Percentiles rank a stretch among this genome's conserved stretches.
Evolutionary conservation across 2,888 invertebrate species (phyloP).

Genomic region (Trissoscelio sp.): DNA sequence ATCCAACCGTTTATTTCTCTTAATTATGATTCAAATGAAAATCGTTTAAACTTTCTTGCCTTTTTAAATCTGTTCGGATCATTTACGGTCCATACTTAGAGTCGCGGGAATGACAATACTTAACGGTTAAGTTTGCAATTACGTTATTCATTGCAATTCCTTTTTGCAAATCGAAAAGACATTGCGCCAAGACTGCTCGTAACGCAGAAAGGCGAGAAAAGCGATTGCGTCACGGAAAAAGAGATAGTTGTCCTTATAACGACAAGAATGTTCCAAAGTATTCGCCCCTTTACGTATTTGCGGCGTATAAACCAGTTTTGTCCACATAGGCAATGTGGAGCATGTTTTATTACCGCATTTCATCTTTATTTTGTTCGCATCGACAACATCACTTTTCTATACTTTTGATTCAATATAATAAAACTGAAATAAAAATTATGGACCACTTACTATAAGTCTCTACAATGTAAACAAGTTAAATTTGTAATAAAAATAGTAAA

Average conservation of each 20-base stretch:
- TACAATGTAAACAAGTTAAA: too few relatives aligned
- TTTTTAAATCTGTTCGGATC: neutral
- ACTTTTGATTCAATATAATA: too few relatives aligned
- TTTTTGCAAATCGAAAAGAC: slow-evolving; percentile 60
- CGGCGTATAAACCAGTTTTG: slow-evolving; percentile 63
- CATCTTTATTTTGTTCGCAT: slow-evolving; percentile 42
- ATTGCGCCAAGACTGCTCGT: slow-evolving; percentile 66
- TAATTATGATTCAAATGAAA: neutral
- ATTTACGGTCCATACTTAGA: neutral
- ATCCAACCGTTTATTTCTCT: too few relatives aligned
- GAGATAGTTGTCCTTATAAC: slow-evolving; percentile 79
- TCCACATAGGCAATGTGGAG: slow-evolving; percentile 65
- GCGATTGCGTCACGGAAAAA: slow-evolving; percentile 79
- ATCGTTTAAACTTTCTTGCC: neutral
- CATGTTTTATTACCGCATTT: slow-evolving; percentile 63
- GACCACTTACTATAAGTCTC: too few relatives aligned
- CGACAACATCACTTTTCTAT: slow-evolving; percentile 29
- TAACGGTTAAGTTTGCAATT: slow-evolving; percentile 29
- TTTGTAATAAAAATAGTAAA: too few relatives aligned
- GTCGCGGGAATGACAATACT: slow-evolving; percentile 7
- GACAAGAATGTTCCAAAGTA: slow-evolving; percentile 70
- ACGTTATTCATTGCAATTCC: slow-evolving; percentile 43
- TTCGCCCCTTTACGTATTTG: slow-evolving; percentile 64
- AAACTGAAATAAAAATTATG: too few relatives aligned
- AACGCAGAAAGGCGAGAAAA: slow-evolving; percentile 73